phyloP scores from a whole-genome alignment of 1,140 invertebrate species.

The Drosophila nigromelanica region DNA sequence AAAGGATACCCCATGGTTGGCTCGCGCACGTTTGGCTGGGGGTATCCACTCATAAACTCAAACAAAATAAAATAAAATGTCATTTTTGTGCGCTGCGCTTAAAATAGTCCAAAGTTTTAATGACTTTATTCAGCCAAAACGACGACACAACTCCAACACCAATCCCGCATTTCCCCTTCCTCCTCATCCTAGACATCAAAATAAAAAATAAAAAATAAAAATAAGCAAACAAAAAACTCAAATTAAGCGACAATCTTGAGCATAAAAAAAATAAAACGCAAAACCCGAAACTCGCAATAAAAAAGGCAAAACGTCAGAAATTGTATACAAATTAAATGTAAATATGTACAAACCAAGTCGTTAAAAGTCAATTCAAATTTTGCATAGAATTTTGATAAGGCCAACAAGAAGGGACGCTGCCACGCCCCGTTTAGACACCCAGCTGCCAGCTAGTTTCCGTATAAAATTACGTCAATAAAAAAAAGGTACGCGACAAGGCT shows the following conservation, averaged over 20 bases:
- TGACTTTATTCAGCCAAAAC: constrained; percentile 68
- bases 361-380: constrained; percentile 80
- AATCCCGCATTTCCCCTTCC: not conserved
- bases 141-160: constrained; percentile 19
- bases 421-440: not conserved
- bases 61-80: constrained; percentile 79
- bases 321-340: constrained; percentile 78
- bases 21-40: not conserved
- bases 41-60: constrained; percentile 60
- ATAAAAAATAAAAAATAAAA: constrained; percentile 17
- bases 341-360: constrained; percentile 61
- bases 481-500: constrained; percentile 58
- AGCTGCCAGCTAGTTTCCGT: constrained; percentile 49
- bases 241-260: constrained; percentile 74
- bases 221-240: constrained; percentile 21
- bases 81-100: constrained; percentile 63
- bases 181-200: not conserved
- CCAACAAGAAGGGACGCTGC: not conserved
- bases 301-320: constrained; percentile 42
- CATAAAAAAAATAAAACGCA: constrained; percentile 29
- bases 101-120: constrained; percentile 81
- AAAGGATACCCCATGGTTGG: constrained; percentile 9
- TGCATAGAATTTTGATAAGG: constrained; percentile 76
- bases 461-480: constrained; percentile 77
- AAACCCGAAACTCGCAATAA: constrained; percentile 20